Conservation (phyloP, 2,888 invertebrate genomes). For the Hirtodrosophila cameraria region DNA sequence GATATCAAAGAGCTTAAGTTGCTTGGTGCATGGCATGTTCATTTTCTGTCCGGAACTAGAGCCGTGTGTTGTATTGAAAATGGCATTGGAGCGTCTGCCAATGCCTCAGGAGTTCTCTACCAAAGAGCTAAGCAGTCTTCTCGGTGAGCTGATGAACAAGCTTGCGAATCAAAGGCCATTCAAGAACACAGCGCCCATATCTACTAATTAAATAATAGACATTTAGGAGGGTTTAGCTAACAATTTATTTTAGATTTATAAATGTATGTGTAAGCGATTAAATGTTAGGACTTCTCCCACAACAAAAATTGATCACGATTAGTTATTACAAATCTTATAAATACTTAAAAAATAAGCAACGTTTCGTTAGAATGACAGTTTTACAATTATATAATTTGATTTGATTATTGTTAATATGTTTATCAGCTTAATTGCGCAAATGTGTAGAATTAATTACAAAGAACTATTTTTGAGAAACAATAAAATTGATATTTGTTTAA, state of each 20-base stretch:
- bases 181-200: not conserved
- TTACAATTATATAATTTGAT: conserved; percentile 15
- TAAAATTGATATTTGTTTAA: conserved; percentile 36
- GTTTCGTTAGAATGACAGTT: conserved; percentile 31
- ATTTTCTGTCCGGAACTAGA: conserved; percentile 82
- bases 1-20: conserved; percentile 83
- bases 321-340: not conserved
- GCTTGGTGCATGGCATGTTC: conserved; percentile 82
- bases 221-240: conserved; percentile 23
- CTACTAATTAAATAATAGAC: conserved; percentile 13
- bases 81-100: conserved; percentile 83
- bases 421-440: conserved; percentile 14
- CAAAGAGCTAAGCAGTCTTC: conserved; percentile 79
- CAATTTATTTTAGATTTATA: conserved; percentile 22
- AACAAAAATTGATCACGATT: conserved; percentile 7
- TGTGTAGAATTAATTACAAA: conserved; percentile 10
- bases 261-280: conserved; percentile 31
- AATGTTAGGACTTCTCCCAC: conserved; percentile 26
- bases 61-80: conserved; percentile 81
- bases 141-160: conserved; percentile 77
- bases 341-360: conserved; percentile 7
- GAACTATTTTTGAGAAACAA: conserved; percentile 30
- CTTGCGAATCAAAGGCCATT: conserved; percentile 62
- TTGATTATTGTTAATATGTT: conserved; percentile 54
- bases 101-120: conserved; percentile 84